Conservation (phyloP, 2,113 vertebrate species). For the Lonchura striata region DNA sequence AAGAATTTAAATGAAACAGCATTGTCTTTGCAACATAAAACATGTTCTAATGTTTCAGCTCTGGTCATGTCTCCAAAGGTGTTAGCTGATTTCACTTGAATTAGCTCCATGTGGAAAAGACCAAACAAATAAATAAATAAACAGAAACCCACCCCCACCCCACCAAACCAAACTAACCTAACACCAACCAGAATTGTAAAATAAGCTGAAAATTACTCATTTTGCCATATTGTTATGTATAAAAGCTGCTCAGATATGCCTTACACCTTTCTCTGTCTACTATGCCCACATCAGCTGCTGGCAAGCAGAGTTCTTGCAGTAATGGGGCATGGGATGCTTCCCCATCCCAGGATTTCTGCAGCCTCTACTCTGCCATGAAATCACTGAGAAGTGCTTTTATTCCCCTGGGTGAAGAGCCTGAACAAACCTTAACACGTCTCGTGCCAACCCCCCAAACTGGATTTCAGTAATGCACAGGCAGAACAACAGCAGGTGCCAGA, state of each 20-base stretch:
- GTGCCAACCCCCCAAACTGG: not conserved
- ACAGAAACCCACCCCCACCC: fast-evolving
- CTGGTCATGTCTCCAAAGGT: not conserved
- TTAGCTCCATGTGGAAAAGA: not conserved
- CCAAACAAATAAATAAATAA: not conserved
- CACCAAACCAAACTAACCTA: not conserved
- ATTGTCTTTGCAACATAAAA: constrained; percentile 1
- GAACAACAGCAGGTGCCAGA: not conserved
- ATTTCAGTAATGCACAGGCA: not conserved
- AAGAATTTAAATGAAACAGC: not conserved
- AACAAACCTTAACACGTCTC: not conserved
- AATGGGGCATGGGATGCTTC: not conserved
- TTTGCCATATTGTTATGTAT: not conserved
- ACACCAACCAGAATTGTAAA: not conserved
- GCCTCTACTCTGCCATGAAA: not conserved
- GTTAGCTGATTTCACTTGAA: not conserved
- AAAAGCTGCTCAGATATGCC: not conserved
- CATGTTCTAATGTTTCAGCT: not conserved
- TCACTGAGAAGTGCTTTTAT: not conserved
- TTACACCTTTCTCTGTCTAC: not conserved
- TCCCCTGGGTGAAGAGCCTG: not conserved
- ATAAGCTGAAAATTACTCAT: not conserved
- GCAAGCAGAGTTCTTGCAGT: not conserved
- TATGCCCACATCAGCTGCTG: not conserved
- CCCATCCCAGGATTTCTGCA: not conserved